A percentile compares a stretch with the other conserved stretches of the same genome.
Evolutionary conservation across 35 echinoderm and acorn worm genomes (phyloP).

Genomic region (Apostichopus californicus): DNA sequence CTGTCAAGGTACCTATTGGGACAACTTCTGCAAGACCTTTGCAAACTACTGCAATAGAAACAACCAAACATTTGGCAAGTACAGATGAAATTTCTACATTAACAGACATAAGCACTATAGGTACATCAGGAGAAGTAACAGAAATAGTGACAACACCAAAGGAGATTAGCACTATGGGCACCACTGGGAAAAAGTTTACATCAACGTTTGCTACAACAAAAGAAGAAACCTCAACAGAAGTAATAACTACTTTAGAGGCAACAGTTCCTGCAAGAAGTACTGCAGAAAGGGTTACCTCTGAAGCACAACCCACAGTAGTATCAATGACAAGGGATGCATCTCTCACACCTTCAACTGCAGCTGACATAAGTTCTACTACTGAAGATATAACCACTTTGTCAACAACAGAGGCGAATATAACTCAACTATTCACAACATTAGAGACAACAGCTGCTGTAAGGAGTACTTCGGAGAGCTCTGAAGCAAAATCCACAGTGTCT

Average conservation of each 20-base stretch:
- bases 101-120: neutral
- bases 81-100: no score
- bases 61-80: no score
- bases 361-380: neutral
- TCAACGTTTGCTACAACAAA: neutral
- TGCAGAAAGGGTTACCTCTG: neutral
- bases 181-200: neutral
- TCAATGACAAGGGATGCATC: neutral
- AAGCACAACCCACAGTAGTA: neutral
- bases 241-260: neutral
- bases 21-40: no score
- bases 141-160: neutral
- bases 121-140: neutral
- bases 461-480: neutral
- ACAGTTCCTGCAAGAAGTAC: neutral
- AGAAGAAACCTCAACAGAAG: no score
- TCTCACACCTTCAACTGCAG: neutral
- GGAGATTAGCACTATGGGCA: conserved; percentile 7
- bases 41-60: no score
- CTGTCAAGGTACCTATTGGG: no score
- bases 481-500: neutral
- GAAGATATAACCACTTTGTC: neutral
- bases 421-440: neutral
- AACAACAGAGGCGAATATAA: neutral
- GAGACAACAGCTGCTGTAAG: neutral